Conservation (phyloP, 2,797 vertebrate genomes). For the Cirrhinus molitorella region DNA sequence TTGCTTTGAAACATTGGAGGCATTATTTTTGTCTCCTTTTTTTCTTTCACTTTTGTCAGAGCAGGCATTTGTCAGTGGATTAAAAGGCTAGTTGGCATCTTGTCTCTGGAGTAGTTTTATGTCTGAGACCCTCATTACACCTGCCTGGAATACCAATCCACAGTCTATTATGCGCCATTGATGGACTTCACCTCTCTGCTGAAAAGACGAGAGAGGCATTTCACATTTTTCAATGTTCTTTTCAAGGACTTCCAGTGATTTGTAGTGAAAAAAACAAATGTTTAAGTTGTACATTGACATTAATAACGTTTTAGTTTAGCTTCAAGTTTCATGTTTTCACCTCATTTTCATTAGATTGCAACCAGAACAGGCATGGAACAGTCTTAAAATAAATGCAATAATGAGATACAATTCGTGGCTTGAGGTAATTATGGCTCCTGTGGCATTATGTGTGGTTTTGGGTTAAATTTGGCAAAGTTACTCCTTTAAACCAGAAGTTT, state of each 20-base stretch:
- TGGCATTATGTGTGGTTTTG: conserved; percentile 42
- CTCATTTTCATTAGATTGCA: conserved; percentile 50
- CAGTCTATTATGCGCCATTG: conserved; percentile 37
- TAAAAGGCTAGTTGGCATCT: conserved; percentile 31
- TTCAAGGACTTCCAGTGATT: not conserved
- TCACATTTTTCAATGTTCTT: not conserved
- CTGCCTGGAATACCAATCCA: conserved; percentile 63
- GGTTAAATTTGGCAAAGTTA: conserved; percentile 38
- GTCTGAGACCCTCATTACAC: conserved; percentile 57
- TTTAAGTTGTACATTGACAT: conserved; percentile 30
- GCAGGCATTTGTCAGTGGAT: conserved; percentile 20
- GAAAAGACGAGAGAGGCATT: conserved; percentile 7
- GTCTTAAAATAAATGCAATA: conserved; percentile 50
- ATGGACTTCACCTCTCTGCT: conserved; percentile 22
- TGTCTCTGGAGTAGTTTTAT: conserved; percentile 20
- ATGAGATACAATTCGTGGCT: conserved; percentile 49
- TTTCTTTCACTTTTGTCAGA: conserved; percentile 6
- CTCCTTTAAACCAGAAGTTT: conserved; percentile 28
- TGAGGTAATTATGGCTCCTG: conserved; percentile 49
- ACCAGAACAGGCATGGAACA: conserved; percentile 42
- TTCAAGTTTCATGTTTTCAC: conserved; percentile 49
- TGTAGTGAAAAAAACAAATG: not conserved
- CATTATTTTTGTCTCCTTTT: conserved; percentile 21
- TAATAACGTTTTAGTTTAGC: conserved; percentile 12
- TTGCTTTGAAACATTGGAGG: conserved; percentile 11